Percentiles rank a stretch among this genome's conserved stretches.
These are phyloP conservation scores for Champsocephalus esox DNA, from an alignment of 2,797 vertebrate species.

Conservation along the genomic window DNA sequence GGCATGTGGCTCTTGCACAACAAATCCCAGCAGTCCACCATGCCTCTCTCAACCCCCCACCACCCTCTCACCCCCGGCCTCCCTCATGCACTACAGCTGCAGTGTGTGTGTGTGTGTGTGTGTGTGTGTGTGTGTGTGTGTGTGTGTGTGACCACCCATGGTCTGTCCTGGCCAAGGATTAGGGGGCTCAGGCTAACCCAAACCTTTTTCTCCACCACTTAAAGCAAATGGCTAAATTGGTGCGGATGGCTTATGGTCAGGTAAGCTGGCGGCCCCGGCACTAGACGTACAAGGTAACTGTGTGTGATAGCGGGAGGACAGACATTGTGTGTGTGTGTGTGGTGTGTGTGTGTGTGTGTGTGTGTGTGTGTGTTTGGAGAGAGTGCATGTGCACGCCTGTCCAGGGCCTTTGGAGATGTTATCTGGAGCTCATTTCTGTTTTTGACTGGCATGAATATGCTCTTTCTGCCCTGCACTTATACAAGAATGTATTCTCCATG, in stretches of 20 bases:
- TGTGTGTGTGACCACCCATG: conserved; percentile 80
- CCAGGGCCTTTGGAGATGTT: conserved; percentile 56
- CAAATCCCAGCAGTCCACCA: conserved; percentile 54
- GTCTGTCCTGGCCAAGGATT: conserved; percentile 78
- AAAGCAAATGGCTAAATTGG: conserved; percentile 77
- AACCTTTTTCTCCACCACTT: conserved; percentile 77
- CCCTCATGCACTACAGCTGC: conserved; percentile 66
- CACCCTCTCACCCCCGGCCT: conserved; percentile 43
- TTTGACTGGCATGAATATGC: conserved; percentile 64
- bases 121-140: conserved; percentile 24
- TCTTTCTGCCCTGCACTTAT: conserved; percentile 67
- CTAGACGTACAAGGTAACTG: conserved; percentile 41
- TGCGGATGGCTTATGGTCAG: conserved; percentile 76
- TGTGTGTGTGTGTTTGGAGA: conserved; percentile 4
- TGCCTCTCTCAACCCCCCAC: conserved; percentile 39
- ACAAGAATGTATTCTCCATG: conserved; percentile 68
- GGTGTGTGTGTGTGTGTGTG: conserved; percentile 32
- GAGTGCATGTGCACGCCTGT: conserved; percentile 4
- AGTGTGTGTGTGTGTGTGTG: background rate
- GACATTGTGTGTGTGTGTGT: conserved; percentile 22
- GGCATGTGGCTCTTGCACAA: conserved; percentile 68
- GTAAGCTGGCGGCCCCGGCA: conserved; percentile 63
- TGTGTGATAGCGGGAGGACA: conserved; percentile 39
- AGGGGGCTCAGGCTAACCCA: conserved; percentile 76
- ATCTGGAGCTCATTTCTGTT: conserved; percentile 58